Conservation (phyloP, 2,113 vertebrate genomes). For the Pelobates fuscus region DNA sequence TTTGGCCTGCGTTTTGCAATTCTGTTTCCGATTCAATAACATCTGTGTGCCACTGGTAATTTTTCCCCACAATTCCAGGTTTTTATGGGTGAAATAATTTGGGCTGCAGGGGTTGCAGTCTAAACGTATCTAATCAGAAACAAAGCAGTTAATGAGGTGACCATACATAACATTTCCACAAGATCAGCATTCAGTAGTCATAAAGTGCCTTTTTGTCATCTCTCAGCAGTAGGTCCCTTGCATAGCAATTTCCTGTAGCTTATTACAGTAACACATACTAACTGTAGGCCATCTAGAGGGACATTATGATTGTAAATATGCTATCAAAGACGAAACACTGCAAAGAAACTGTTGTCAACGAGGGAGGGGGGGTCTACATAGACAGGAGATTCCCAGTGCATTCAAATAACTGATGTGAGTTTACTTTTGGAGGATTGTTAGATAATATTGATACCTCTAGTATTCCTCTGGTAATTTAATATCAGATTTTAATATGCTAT, state of each 20-base stretch:
- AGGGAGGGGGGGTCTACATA: slow-evolving; percentile 2
- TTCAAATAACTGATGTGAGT: slow-evolving; percentile 28
- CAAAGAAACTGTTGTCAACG: slow-evolving; percentile 41
- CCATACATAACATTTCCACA: slow-evolving; percentile 41
- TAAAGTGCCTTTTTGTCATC: slow-evolving; percentile 50
- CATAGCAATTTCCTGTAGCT: slow-evolving; percentile 48
- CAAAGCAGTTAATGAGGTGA: slow-evolving; percentile 30
- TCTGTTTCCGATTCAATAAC: too few species aligned
- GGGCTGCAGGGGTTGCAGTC: too few species aligned
- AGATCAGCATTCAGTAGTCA: slow-evolving; percentile 49
- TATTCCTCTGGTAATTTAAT: background rate
- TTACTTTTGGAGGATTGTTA: slow-evolving; percentile 15
- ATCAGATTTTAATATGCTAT: background rate
- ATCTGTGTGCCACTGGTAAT: too few species aligned
- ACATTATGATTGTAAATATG: slow-evolving; percentile 49
- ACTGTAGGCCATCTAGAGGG: slow-evolving; percentile 48
- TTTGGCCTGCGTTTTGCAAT: too few species aligned
- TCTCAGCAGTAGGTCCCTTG: slow-evolving; percentile 46
- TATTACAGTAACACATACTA: slow-evolving; percentile 50
- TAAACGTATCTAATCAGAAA: slow-evolving; percentile 18
- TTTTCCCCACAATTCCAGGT: too few species aligned
- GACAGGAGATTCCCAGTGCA: background rate
- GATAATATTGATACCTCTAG: slow-evolving; percentile 29
- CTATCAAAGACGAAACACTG: slow-evolving; percentile 39
- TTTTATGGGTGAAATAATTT: too few species aligned